These are phyloP conservation scores for Eospalax fontanierii DNA, from an alignment of 2,797 vertebrate genomes.

Conservation along the genomic window DNA sequence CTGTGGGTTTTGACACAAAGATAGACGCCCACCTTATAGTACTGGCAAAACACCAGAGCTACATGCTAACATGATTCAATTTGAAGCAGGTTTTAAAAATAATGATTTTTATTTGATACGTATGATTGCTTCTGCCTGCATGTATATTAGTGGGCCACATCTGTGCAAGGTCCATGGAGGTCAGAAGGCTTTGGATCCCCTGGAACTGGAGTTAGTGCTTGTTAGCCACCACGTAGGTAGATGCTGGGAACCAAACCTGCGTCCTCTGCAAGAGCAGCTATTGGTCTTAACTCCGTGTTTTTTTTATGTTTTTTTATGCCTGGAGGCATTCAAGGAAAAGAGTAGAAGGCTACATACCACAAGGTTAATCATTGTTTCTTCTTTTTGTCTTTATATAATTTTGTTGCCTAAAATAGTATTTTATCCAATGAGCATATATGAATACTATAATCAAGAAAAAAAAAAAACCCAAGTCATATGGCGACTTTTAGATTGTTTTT, in stretches of 20 bases:
- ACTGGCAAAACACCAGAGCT: neutral
- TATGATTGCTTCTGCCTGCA: no score
- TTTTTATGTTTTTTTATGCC: neutral
- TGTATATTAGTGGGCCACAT: no score
- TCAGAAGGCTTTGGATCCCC: no score
- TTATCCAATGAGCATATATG: neutral
- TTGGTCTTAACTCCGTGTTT: no score
- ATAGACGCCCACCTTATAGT: neutral
- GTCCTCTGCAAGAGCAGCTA: no score
- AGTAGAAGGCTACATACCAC: neutral
- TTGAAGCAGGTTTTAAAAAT: neutral
- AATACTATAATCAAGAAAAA: neutral
- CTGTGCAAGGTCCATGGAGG: no score
- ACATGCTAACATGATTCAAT: neutral
- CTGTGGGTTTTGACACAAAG: neutral
- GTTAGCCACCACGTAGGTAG: no score
- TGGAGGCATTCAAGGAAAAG: neutral
- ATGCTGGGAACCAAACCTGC: no score
- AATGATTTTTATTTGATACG: no score
- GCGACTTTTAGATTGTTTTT: neutral
- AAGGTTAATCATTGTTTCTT: neutral
- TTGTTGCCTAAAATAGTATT: neutral
- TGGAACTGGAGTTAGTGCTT: no score
- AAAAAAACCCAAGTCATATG: neutral
- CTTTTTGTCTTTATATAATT: constrained; percentile 10